Evolutionary conservation across 2,113 vertebrate genomes (phyloP).

Genomic region (Oreochromis aureus): DNA sequence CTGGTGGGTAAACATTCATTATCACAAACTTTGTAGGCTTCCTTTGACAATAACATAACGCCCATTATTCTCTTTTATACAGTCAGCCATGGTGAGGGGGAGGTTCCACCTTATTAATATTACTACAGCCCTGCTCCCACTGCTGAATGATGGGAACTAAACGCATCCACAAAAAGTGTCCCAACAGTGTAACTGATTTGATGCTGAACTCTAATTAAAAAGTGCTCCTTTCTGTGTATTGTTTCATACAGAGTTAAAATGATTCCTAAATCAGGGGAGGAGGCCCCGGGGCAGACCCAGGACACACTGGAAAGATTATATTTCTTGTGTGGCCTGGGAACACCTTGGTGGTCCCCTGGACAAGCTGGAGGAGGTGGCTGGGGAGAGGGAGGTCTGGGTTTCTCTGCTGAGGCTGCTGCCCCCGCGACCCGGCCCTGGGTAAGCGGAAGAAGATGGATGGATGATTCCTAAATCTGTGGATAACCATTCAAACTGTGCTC

Average conservation of each 20-base stretch:
- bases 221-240: not conserved
- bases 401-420: not conserved
- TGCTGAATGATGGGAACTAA: not conserved
- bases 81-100: not conserved
- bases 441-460: not conserved
- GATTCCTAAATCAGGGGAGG: not conserved
- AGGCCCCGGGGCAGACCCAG: not conserved
- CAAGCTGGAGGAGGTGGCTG: not conserved
- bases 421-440: not conserved
- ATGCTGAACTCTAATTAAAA: not conserved
- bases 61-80: not conserved
- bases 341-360: fast-evolving
- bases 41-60: not conserved
- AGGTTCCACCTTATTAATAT: not conserved
- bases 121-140: not conserved
- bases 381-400: not conserved
- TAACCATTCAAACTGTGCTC: not conserved
- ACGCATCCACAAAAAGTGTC: not conserved
- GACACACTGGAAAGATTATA: not conserved
- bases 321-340: not conserved
- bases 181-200: not conserved
- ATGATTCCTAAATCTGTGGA: not conserved
- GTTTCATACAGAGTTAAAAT: not conserved
- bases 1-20: not conserved
- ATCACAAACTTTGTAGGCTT: not conserved